Evolutionary conservation across 1,140 invertebrate species (phyloP).

Genomic region (Sminthurinus signatus): DNA sequence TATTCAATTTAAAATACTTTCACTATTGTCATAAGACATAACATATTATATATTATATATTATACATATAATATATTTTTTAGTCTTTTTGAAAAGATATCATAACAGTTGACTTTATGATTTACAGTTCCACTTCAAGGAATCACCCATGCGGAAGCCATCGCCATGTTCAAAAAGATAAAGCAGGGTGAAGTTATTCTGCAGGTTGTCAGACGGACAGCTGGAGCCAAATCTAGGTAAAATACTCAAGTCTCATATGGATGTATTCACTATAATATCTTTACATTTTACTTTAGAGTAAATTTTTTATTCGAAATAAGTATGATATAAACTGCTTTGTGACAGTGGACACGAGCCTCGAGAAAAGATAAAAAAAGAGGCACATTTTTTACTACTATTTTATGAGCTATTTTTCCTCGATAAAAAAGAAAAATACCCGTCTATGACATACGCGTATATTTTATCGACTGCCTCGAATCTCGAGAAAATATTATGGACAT

Average conservation of each 20-base stretch:
- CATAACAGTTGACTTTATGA: too few species aligned
- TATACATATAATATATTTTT: too few species aligned
- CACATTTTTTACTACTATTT: not conserved
- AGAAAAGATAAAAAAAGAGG: not conserved
- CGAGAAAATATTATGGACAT: not conserved
- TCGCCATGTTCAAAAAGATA: conserved; percentile 80
- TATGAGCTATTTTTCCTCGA: too few species aligned
- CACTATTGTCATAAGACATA: too few species aligned
- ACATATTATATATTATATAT: too few species aligned
- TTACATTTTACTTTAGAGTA: not conserved
- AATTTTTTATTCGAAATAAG: not conserved
- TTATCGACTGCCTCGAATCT: not conserved
- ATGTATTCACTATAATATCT: not conserved
- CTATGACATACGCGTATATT: not conserved
- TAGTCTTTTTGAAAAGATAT: too few species aligned
- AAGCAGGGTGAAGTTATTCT: conserved; percentile 76
- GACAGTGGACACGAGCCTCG: too few species aligned
- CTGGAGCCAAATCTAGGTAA: conserved; percentile 43
- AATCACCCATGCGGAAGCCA: conserved; percentile 83
- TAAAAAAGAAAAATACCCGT: not conserved
- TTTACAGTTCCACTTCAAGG: too few species aligned
- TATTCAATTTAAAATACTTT: too few species aligned
- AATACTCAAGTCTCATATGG: not conserved
- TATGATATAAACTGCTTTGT: too few species aligned
- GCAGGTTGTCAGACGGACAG: conserved; percentile 63